Evolutionary conservation across 2,888 invertebrate genomes (phyloP), one percentile per base, ranked within the genome.

Genomic region (Pyrgus malvae): DNA sequence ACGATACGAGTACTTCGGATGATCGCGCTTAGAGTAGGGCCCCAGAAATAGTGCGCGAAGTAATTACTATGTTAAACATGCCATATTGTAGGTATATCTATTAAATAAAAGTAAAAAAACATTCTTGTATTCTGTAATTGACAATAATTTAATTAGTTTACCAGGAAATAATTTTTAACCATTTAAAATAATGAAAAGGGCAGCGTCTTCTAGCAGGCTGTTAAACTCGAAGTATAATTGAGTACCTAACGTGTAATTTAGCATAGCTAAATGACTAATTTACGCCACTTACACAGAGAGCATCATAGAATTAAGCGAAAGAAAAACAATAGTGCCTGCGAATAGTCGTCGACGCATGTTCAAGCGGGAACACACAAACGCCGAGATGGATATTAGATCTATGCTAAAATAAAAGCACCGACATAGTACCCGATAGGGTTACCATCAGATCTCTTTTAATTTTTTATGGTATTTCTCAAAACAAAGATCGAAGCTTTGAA

Each of bases 351-450:
- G 38, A 35, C 42, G 33, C 25, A 42, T 7, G 25, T 11, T 11
- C 21, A 29, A 16, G 37, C 44, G 23, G 33, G 17, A 16, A 44
- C 53, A 44, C 27, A 45, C 40, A 40, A 48, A 40, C 38, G 21
- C 37, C 27, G 17, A 19, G 42, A 23, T 67, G 62, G 69, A 71
- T 70, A 70, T 80, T 77, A 78, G 74, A 75, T 71, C 63, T 71
- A 67, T 67, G 67, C 67, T 76, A 67, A 78, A 81, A 80, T 78
- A 80, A 80, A 78, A 80, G 68, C 69, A 74, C 68, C 17, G 12
- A 21, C 38, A n/a, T 19, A 16, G 29, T 29, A 19, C 8, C 12
- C 8, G 19, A 16, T 19, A 44, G 53, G 53, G 45, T 53, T 29
- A 45, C 53, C 45, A 45, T 37, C 8, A 6, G 21, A 4, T 37